A percentile compares a stretch with the other conserved stretches of the same genome.
Evolutionary conservation across 1,140 invertebrate genomes (phyloP).

Genomic region (Drosophila nebulosa): DNA sequence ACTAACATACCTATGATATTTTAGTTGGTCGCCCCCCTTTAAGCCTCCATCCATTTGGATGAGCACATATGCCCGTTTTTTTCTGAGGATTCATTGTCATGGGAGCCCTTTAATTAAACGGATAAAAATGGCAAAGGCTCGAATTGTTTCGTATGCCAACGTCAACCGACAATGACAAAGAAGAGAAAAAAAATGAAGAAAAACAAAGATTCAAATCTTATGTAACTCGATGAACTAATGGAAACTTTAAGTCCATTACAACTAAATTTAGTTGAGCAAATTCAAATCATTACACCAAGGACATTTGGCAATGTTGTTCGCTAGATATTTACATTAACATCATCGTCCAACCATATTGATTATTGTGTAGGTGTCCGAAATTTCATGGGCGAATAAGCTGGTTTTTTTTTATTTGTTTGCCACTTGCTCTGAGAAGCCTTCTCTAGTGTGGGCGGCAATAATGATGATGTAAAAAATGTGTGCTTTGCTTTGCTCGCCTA

Average conservation of each 20-base stretch:
- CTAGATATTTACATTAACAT: conserved; percentile 3
- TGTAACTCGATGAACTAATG: not conserved
- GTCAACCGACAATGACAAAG: not conserved
- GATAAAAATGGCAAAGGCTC: conserved; percentile 17
- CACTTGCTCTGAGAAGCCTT: not conserved
- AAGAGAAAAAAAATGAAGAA: not conserved
- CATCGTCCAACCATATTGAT: not conserved
- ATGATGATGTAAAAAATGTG: conserved; percentile 11
- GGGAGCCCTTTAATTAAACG: conserved; percentile 61
- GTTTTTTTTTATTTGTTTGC: not conserved
- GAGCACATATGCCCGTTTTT: not conserved
- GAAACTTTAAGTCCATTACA: not conserved
- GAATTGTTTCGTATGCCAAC: not conserved
- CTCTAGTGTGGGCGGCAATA: not conserved
- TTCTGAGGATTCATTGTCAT: conserved; percentile 31
- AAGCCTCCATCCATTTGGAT: not conserved
- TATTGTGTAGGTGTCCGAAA: conserved; percentile 29
- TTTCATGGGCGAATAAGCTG: conserved; percentile 24
- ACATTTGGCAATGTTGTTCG: not conserved
- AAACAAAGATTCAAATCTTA: not conserved
- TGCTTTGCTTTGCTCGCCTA: conserved; percentile 13
- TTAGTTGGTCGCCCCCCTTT: no score
- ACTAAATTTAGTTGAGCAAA: not conserved
- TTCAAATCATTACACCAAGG: not conserved
- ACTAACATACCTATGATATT: no score